phyloP scores from a whole-genome alignment of 2,797 vertebrate genomes.

The Enteromius argenteus region DNA sequence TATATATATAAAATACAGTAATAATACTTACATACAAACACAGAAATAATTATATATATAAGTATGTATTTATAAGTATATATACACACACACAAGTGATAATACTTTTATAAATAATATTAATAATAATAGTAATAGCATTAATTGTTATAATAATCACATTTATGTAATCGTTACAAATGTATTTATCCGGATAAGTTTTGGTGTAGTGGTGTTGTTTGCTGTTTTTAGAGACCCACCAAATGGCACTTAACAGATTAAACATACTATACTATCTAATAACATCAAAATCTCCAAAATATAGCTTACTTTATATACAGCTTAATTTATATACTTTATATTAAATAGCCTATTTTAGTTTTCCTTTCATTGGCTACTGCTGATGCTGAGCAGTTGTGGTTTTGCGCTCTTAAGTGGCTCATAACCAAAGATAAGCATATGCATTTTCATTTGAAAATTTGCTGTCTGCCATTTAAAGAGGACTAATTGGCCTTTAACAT shows the following conservation, averaged over 20 bases:
- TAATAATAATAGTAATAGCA: too few relatives aligned
- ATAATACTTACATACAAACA: too few relatives aligned
- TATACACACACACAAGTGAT: too few relatives aligned
- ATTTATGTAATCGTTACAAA: too few relatives aligned
- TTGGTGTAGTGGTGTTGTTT: too few relatives aligned
- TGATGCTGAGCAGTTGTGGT: background rate
- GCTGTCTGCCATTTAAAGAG: background rate
- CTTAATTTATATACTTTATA: too few relatives aligned
- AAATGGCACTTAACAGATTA: background rate
- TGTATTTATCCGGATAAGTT: too few relatives aligned
- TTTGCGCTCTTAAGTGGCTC: background rate
- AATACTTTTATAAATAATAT: too few relatives aligned
- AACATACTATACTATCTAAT: background rate
- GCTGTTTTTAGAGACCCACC: background rate
- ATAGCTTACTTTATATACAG: background rate
- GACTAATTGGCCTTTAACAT: background rate
- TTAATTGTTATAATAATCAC: too few relatives aligned
- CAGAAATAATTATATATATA: too few relatives aligned
- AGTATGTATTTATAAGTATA: too few relatives aligned
- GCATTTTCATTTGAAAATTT: constrained; percentile 1
- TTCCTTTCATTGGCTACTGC: background rate
- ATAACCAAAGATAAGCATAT: background rate
- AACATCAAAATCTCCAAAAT: background rate
- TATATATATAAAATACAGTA: too few relatives aligned
- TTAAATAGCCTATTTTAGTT: background rate